phyloP scores from a whole-genome alignment of 2,113 vertebrate species.

The Sula dactylatra region DNA sequence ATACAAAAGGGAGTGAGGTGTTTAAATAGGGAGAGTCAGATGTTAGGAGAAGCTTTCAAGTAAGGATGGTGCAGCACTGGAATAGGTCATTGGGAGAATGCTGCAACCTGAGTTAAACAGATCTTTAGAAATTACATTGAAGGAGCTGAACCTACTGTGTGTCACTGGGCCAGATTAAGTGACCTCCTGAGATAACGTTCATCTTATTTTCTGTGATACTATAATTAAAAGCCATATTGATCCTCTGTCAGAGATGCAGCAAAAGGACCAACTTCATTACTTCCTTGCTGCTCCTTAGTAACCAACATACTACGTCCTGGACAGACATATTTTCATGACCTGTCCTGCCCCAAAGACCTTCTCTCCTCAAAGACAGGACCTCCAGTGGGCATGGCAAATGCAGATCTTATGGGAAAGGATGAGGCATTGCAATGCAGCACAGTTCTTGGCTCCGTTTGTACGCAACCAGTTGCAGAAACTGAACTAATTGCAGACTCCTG shows the following conservation, averaged over 20 bases:
- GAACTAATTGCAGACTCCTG: slow-evolving; percentile 19
- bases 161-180: neutral
- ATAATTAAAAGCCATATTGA: neutral
- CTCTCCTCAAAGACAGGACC: neutral
- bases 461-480: neutral
- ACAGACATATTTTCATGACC: neutral
- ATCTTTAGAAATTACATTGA: neutral
- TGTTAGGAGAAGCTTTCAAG: neutral
- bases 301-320: neutral
- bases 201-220: neutral
- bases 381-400: fast-evolving
- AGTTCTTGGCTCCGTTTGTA: neutral
- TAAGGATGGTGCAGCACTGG: neutral
- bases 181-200: neutral
- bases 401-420: neutral
- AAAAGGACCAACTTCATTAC: neutral
- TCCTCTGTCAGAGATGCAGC: neutral
- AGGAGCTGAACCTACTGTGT: neutral
- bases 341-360: neutral
- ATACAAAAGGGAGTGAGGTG: neutral
- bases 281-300: neutral
- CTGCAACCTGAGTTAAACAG: neutral
- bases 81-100: neutral
- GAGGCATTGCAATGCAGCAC: neutral
- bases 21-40: neutral